Evolutionary conservation across 30 jellyfish, hydroid and myxozoan genomes (phyloP).

Genomic region (Haliclystus octoradiatus): DNA sequence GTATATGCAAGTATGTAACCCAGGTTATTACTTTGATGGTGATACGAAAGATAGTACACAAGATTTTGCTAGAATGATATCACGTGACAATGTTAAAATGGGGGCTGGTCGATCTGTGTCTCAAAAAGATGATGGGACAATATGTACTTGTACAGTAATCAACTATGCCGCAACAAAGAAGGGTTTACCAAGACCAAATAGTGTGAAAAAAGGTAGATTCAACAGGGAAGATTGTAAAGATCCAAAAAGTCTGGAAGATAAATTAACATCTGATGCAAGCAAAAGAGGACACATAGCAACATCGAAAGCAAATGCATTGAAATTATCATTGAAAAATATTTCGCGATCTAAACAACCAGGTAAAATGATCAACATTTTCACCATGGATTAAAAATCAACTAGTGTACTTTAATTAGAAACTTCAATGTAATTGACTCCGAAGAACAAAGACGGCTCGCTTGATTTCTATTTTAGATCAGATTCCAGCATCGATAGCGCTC

Average conservation of each 20-base stretch:
- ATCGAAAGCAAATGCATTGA: too few species aligned
- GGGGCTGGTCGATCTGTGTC: slow-evolving; percentile 69
- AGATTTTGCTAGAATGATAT: slow-evolving; percentile 61
- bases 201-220: not conserved
- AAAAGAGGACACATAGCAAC: not conserved
- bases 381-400: too few species aligned
- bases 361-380: too few species aligned
- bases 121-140: slow-evolving; percentile 28
- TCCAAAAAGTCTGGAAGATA: not conserved
- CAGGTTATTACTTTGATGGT: slow-evolving; percentile 48
- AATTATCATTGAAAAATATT: too few species aligned
- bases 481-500: too few species aligned
- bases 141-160: slow-evolving; percentile 62
- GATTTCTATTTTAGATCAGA: too few species aligned
- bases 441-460: too few species aligned
- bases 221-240: not conserved
- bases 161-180: slow-evolving; percentile 18
- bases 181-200: not conserved
- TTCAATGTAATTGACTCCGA: too few species aligned
- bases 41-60: slow-evolving; percentile 37
- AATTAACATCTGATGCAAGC: not conserved
- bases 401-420: too few species aligned
- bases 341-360: too few species aligned
- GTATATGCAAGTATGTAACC: slow-evolving; percentile 77
- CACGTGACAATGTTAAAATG: slow-evolving; percentile 49